These are phyloP conservation scores for Oreotrochilus melanogaster DNA, from an alignment of 2,113 vertebrate genomes.

Conservation along the genomic window DNA sequence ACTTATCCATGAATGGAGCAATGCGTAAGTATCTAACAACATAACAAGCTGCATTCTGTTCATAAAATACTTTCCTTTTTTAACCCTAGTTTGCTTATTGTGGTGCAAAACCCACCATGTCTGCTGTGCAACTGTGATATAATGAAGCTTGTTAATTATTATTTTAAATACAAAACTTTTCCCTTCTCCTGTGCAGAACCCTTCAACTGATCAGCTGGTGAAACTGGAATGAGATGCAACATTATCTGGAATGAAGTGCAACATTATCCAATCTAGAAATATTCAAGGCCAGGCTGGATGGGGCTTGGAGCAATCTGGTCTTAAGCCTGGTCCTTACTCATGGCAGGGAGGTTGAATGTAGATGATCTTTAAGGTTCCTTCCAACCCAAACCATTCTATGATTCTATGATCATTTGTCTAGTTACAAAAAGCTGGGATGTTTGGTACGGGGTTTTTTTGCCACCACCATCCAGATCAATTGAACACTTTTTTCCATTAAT, in stretches of 20 bases:
- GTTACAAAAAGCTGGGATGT: background rate
- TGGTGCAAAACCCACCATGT: background rate
- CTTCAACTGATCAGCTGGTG: background rate
- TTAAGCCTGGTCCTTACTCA: no score
- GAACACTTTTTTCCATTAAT: background rate
- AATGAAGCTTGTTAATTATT: background rate
- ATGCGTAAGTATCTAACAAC: background rate
- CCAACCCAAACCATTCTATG: no score
- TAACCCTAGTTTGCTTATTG: background rate
- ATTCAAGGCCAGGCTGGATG: no score
- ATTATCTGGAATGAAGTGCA: no score
- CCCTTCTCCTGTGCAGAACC: background rate
- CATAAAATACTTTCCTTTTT: background rate
- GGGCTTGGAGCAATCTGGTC: no score
- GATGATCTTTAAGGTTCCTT: no score
- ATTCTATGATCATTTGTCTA: background rate
- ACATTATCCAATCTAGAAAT: background rate
- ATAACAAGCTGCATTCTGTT: background rate
- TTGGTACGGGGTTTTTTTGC: background rate
- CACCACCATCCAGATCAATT: background rate
- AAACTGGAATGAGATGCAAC: background rate
- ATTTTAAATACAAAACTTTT: background rate
- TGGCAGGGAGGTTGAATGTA: no score
- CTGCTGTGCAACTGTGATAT: background rate
- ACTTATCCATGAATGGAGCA: accelerated